Evolutionary conservation across 2,888 invertebrate genomes (phyloP), one percentile per base, ranked within the genome.

Genomic region (Aleiodes alternator): DNA sequence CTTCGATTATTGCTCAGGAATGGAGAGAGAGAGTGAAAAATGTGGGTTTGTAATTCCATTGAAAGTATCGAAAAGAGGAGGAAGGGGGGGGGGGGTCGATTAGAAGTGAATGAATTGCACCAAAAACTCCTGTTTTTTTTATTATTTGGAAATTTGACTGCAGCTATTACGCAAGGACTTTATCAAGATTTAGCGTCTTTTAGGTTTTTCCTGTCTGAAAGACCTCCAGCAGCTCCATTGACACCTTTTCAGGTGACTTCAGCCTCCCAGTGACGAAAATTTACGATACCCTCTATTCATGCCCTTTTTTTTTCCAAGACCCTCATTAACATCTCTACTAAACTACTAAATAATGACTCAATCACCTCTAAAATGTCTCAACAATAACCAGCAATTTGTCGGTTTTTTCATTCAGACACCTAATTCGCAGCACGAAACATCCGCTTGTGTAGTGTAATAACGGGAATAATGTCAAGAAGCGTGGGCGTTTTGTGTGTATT

Each of bases 351-450:
- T 64, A 64, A 64, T 64, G 64, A 64, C 64, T 64, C 16, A 23
- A 14, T 59, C 34, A 34, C 16, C 43, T 55, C 55, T 75, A 70
- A 57, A 69, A 34, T 6, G 34, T 34, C 6, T 34, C 3, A 3
- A 34, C 34, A 34, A 34, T 34, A 34, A 31, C 64, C 57, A 7
- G 69, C 53, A 70, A 75, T 75, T 75, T 75, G 74, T 75, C 74
- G 74, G 23, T 29, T 31, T 43, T 29, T 31, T 43, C 61, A 61
- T 75, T 75, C 23, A 23, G 74, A 12, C 14, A 64, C 82, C 81
- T 84, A 84, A 83, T 84, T 83, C 87, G 69, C 87, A 87, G 87
- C 87, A 84, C 78, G 87, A 84, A 82, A 86, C 83, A 85, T 87
- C 87, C 87, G 85, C 84, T 81, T 57, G 16, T 48, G 5, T 23